Conservation (phyloP, 2,888 invertebrate genomes). For the Philhelius pedissequus region DNA sequence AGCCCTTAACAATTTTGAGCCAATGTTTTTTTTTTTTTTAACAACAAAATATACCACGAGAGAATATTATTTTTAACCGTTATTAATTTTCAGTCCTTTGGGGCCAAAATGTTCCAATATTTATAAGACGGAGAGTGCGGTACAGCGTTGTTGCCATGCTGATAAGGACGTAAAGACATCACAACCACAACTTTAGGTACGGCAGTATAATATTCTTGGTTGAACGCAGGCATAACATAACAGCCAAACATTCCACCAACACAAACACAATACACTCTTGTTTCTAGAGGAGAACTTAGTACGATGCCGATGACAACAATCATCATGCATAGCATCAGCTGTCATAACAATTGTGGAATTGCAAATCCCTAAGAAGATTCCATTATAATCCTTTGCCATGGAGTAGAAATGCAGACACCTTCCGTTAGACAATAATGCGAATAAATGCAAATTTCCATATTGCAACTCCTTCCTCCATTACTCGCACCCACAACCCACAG, state of each 20-base stretch:
- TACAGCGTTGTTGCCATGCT: no score
- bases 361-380: slow-evolving; percentile 48
- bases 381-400: slow-evolving; percentile 42
- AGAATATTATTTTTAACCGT: no score
- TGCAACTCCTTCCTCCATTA: not conserved
- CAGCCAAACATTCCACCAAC: not conserved
- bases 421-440: slow-evolving; percentile 21
- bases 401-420: slow-evolving; percentile 12
- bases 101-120: no score
- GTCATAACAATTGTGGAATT: slow-evolving; percentile 51
- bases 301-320: slow-evolving; percentile 1
- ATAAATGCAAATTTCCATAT: slow-evolving; percentile 45
- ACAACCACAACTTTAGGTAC: no score
- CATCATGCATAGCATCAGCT: slow-evolving; percentile 44
- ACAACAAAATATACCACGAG: no score
- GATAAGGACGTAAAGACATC: not conserved
- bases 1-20: no score
- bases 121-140: no score
- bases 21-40: no score
- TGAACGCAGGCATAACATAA: not conserved
- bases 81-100: no score
- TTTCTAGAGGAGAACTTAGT: not conserved
- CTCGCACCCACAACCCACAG: not conserved
- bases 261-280: not conserved
- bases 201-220: not conserved